Base-by-base conservation (phyloP, 2,888 invertebrate species). In the Torymus auratus region DNA sequence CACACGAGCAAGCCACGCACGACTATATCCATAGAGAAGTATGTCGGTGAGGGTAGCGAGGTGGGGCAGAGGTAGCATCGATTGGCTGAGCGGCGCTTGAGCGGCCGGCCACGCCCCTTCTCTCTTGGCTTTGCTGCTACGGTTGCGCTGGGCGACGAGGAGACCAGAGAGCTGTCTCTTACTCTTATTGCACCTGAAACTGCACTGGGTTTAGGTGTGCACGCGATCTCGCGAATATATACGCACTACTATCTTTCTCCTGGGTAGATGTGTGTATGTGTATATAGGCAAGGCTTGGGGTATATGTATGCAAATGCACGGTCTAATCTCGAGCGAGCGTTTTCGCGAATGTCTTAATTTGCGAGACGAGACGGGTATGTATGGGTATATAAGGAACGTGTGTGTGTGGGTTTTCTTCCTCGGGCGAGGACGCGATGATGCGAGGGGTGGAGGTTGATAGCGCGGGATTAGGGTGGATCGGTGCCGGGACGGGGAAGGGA, bases 21-120 rank as follows among this genome's bases (percentile, higher is more conserved):
- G 78, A 69, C 71, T 72, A 55, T 70, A 50, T 60, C 71, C 50
- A 78, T 71, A 62, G 75, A 72, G 75, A 82, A 73, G 77, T 61
- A 62, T 62, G 69, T 67, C 10, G 23, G 52, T n/a, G 15, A 13
- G 28, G 52, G 14, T 52, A 15, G 62, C 56, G 61, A 81, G 84
- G 89, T 83, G 88, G 90, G 90, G 89, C 83, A 68, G 50, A 64
- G 56, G n/a, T 76, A 75, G 81, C 88, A 89, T 89, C 86, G 90
- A 90, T 91, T 91, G 90, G 90, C 67, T 80, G 83, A 79, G 58
- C 56, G 84, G 82, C 83, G 76, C 84, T 86, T 83, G 82, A 78
- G 69, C 80, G 81, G 23, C 50, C 73, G 80, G 83, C 86, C 83
- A 86, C 86, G 86, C 88, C 88, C 85, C 73, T 62, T 20, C 75